phyloP scores from a whole-genome alignment of 2,888 invertebrate genomes.

The Oscheius sp. region DNA sequence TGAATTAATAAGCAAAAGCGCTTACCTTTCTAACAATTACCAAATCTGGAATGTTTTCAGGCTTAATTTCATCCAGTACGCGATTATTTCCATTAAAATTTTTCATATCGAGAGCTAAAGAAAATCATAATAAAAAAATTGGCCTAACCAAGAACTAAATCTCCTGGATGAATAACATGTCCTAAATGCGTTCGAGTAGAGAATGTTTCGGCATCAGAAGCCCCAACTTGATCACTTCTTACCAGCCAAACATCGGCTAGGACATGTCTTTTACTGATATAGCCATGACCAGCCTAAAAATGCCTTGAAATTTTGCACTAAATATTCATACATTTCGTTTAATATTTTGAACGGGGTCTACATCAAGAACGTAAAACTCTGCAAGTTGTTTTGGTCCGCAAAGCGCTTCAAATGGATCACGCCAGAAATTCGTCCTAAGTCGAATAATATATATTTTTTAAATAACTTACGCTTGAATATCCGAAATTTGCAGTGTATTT shows the following conservation, averaged over 20 bases:
- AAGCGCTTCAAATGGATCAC: constrained; percentile 85
- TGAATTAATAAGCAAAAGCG: constrained; percentile 72
- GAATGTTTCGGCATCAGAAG: constrained; percentile 80
- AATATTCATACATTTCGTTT: constrained; percentile 38
- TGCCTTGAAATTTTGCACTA: too few species aligned
- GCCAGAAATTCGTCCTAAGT: constrained; percentile 80
- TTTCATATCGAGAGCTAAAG: constrained; percentile 82
- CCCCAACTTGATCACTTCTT: constrained; percentile 80
- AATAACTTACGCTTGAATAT: constrained; percentile 54
- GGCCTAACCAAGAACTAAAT: constrained; percentile 82
- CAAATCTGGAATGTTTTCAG: constrained; percentile 82
- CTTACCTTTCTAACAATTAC: constrained; percentile 88
- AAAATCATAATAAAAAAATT: constrained; percentile 3
- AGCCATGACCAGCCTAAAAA: constrained; percentile 82
- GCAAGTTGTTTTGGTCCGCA: constrained; percentile 89
- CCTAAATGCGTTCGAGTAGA: constrained; percentile 93
- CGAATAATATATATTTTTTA: not conserved
- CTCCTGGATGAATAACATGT: constrained; percentile 88
- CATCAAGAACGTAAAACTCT: constrained; percentile 93
- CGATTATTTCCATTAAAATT: constrained; percentile 90
- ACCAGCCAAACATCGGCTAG: constrained; percentile 93
- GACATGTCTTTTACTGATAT: constrained; percentile 85
- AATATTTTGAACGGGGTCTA: constrained; percentile 80
- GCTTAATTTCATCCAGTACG: constrained; percentile 83
- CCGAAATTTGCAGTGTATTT: constrained; percentile 69